Conservation (phyloP, 2,113 vertebrate species). For the Axis porcinus region DNA sequence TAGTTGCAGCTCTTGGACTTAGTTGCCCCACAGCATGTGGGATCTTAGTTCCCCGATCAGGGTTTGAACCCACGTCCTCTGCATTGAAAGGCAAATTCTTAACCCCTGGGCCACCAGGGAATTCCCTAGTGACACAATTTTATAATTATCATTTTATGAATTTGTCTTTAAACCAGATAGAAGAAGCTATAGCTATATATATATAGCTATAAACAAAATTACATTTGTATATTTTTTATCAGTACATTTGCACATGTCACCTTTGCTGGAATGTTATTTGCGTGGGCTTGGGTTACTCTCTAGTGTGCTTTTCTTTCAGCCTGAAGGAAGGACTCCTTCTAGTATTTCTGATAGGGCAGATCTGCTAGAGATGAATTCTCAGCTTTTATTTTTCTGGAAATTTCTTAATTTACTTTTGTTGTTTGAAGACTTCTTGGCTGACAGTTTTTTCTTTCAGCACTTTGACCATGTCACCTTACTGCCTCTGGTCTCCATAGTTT, state of each 20-base stretch:
- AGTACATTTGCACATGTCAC: background rate
- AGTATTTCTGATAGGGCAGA: background rate
- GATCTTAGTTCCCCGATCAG: background rate
- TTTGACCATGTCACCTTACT: constrained; percentile 1
- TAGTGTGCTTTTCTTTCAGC: background rate
- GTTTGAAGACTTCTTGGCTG: background rate
- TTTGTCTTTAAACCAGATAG: background rate
- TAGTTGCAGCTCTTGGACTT: background rate
- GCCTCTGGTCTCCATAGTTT: background rate
- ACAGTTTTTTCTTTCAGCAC: background rate
- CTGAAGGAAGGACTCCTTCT: background rate
- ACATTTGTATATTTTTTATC: background rate
- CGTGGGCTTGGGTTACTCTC: background rate
- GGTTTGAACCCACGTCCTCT: background rate
- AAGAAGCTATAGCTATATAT: too few species aligned
- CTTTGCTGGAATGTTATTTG: background rate
- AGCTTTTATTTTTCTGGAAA: background rate
- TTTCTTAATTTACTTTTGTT: constrained; percentile 25
- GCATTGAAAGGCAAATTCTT: background rate
- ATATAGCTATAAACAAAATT: background rate
- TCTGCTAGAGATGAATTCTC: background rate
- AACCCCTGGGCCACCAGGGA: background rate
- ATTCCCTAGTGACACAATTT: background rate
- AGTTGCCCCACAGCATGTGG: background rate
- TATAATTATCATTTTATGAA: background rate